Evolutionary conservation across 2,113 vertebrate species (phyloP), one percentile per base, ranked within the genome.

Genomic region (Alectura lathami): DNA sequence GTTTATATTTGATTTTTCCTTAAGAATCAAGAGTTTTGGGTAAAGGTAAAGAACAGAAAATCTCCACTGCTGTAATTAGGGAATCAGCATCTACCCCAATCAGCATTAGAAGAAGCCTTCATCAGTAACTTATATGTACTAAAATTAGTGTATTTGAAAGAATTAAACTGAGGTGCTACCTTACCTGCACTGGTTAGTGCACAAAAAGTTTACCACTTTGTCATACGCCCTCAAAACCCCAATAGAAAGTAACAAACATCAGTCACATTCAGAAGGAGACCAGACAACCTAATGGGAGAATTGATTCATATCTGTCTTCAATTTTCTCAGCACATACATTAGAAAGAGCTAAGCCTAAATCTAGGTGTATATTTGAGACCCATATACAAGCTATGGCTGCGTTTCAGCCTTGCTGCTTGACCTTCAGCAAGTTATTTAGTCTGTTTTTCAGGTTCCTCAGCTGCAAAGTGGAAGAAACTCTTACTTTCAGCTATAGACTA

Each of bases 31-130:
- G 40, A 73, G 5, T 9, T 73, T 89, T 20, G 30, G 10, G 14
- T 36, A 47, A 75, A 59, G 12, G 1, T 40, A 29, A 59, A 63
- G n/a, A 38, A 48, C 30, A 48, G 30, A 32, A 6, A 75, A 6
- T 40, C 36, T 38, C 0, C 0, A 42, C 29, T 51, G 15, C 36
- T 56, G n/a, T 17, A 54, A 8, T 8, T 73, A 36, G n/a, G 42
- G 9, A 56, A 16, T 67, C 38, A 57, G 14, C 3, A 43, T 70
- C 29, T 64, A 8, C 29, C 18, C 24, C 8, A 54, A 21, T 4
- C 17, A 75, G 17, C 24, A 15, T 22, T n/a, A 57, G 32, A 82
- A 72, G 7, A 5, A 11, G 30, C 62, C 20, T 60, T 74, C 16
- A 68, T 54, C 32, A 34, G 43, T 26, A 50, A 5, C 11, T 75